Evolutionary conservation across 2,888 invertebrate species (phyloP), one percentile per base, ranked within the genome.

Genomic region (Amphipyra tragopoginis): DNA sequence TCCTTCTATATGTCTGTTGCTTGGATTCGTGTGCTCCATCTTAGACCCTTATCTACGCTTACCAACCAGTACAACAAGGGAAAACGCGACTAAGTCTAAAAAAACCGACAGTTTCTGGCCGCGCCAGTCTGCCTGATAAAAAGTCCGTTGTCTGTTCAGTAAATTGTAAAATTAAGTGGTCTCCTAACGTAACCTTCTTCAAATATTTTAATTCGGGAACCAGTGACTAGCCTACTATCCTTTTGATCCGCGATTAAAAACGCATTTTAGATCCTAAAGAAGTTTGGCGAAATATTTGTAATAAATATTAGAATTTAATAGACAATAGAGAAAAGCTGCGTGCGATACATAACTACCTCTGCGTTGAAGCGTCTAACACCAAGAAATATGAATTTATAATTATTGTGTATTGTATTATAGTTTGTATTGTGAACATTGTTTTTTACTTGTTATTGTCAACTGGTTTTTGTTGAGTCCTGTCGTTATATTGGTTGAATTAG

Each of bases 341-440:
- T 60, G 60, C 58, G 52, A 65, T 70, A 72, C 53, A 42, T 57
- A 81, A 75, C 79, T 84, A 82, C 82, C 85, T 84, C 85, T 72
- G 66, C 74, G 75, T 72, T 54, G 49, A 64, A 51, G 76, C 75
- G 75, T 76, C 62, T 64, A 76, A 83, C 83, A 84, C 80, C 83
- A 83, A 83, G 66, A 66, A 67, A 64, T 52, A 66, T 75, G 72
- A 80, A 75, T 80, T 77, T 74, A 79, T 72, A 72, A 75, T 51
- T 77, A 75, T 71, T 56, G 49, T 56, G 53, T 56, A 53, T 33
- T 39, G 40, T 55, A 65, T 55, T 58, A 60, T 72, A 63, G 61
- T 57, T 72, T 72, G 36, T 53, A 62, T 55, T 57, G 50, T 51
- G 44, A 52, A 53, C 38, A 48, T 62, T 64, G 57, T 63, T 54